A percentile compares a stretch with the other conserved stretches of the same genome.
Conservation (phyloP, 2,888 invertebrate species). For the Strigamia crassipes region DNA sequence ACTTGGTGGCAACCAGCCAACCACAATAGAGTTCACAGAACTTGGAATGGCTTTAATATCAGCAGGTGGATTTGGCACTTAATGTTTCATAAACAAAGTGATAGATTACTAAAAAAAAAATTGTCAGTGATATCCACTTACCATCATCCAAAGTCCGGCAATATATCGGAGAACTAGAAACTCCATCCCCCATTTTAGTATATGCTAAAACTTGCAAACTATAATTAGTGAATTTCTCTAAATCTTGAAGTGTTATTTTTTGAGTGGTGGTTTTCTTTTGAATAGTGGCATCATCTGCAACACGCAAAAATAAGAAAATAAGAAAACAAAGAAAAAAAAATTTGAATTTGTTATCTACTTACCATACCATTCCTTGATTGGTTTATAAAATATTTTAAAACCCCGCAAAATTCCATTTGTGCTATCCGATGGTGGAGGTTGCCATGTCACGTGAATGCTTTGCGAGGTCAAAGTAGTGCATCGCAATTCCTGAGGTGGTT, state of each 20-base stretch:
- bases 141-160: slow-evolving; percentile 96
- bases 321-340: background rate
- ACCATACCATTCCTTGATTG: slow-evolving; percentile 91
- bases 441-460: slow-evolving; percentile 92
- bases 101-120: background rate
- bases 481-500: slow-evolving; percentile 74
- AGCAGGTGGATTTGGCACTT: slow-evolving; percentile 90
- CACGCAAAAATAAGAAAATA: background rate
- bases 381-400: slow-evolving; percentile 91
- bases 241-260: slow-evolving; percentile 88
- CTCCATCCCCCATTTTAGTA: slow-evolving; percentile 93
- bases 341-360: slow-evolving; percentile 60
- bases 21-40: slow-evolving; percentile 86
- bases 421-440: slow-evolving; percentile 85
- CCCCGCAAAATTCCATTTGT: slow-evolving; percentile 95
- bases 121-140: slow-evolving; percentile 59
- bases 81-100: slow-evolving; percentile 50
- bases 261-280: slow-evolving; percentile 81
- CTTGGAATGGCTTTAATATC: slow-evolving; percentile 91
- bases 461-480: slow-evolving; percentile 93
- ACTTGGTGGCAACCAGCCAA: slow-evolving; percentile 90
- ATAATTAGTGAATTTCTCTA: slow-evolving; percentile 94
- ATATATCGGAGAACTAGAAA: slow-evolving; percentile 82
- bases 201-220: slow-evolving; percentile 94
- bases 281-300: slow-evolving; percentile 51